These are phyloP conservation scores for Leucopternis melanops DNA, from an alignment of 2,113 vertebrate genomes.

Conservation along the genomic window DNA sequence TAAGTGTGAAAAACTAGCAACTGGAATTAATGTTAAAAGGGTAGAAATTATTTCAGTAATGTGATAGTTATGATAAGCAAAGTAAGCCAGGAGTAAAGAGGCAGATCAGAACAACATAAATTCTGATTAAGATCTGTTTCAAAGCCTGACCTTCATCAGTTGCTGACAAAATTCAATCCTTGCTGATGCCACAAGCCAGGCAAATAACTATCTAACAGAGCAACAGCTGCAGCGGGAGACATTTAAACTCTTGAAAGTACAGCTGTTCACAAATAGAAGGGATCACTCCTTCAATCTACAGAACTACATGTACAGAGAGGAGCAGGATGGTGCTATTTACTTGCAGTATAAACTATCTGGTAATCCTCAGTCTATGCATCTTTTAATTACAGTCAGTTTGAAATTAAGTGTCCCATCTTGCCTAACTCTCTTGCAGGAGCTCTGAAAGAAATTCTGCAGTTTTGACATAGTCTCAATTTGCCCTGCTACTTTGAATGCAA, in stretches of 20 bases:
- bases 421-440: neutral
- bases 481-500: neutral
- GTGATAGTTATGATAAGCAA: neutral
- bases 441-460: neutral
- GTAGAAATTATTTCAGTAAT: neutral
- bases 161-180: conserved; percentile 11
- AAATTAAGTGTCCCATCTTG: neutral
- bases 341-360: neutral
- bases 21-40: neutral
- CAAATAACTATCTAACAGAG: neutral
- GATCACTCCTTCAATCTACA: neutral
- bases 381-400: neutral
- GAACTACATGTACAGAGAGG: neutral
- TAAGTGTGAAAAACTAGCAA: neutral
- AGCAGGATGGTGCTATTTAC: neutral
- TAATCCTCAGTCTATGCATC: neutral
- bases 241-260: neutral
- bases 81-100: neutral
- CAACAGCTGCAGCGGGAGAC: conserved; percentile 3
- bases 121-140: neutral
- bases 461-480: neutral
- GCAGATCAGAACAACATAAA: neutral
- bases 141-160: neutral
- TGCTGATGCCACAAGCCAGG: neutral
- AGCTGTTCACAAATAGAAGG: neutral